These are phyloP conservation scores for Catamblyrhynchus diadema DNA, from an alignment of 2,797 vertebrate species.

Conservation along the genomic window DNA sequence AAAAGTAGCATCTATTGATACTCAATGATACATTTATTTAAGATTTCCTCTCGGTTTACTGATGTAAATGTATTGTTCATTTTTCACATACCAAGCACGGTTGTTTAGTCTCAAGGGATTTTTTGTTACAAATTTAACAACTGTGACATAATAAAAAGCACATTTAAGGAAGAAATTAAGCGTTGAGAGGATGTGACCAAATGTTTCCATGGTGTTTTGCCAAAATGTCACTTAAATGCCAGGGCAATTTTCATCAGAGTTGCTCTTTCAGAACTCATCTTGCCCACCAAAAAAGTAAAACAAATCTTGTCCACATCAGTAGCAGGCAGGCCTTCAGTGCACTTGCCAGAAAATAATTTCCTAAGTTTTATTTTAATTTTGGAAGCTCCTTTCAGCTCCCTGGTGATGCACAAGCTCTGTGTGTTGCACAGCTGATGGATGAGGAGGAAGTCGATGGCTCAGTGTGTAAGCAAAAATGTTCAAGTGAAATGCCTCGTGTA, in stretches of 20 bases:
- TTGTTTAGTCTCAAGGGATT: slow-evolving; percentile 76
- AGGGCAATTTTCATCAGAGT: slow-evolving; percentile 38
- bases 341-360: neutral
- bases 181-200: slow-evolving; percentile 70
- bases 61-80: slow-evolving; percentile 74
- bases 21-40: slow-evolving; percentile 68
- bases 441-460: neutral
- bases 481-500: neutral
- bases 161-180: slow-evolving; percentile 78
- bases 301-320: neutral
- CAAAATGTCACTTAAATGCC: slow-evolving; percentile 72
- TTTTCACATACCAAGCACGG: slow-evolving; percentile 73
- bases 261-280: slow-evolving; percentile 23
- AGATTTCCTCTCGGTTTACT: slow-evolving; percentile 64
- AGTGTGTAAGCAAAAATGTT: neutral
- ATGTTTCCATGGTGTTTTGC: slow-evolving; percentile 74
- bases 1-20: slow-evolving; percentile 60
- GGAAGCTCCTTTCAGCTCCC: neutral
- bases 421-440: neutral
- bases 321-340: neutral
- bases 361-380: slow-evolving; percentile 12
- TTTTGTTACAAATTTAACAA: slow-evolving; percentile 74
- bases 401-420: neutral
- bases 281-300: neutral
- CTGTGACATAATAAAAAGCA: slow-evolving; percentile 77